These are phyloP conservation scores for Drosophila grimshawi DNA, from an alignment of 1,140 invertebrate species.

Conservation along the genomic window DNA sequence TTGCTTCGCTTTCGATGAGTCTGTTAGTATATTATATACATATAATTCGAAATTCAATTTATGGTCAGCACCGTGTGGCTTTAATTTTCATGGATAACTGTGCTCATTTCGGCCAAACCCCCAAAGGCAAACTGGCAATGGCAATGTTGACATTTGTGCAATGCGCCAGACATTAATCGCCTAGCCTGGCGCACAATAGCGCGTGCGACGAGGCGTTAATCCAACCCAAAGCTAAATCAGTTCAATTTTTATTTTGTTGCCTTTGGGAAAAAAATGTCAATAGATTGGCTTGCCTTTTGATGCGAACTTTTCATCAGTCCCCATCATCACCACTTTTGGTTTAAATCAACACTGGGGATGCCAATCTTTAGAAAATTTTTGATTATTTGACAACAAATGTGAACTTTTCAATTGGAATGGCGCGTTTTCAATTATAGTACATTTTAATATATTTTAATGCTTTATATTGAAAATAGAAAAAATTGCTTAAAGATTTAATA, in stretches of 20 bases:
- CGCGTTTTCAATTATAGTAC: neutral
- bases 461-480: neutral
- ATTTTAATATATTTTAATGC: neutral
- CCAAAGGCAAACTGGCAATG: constrained; percentile 18
- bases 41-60: constrained; percentile 1
- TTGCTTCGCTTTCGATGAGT: neutral
- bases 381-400: constrained; percentile 8
- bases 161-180: constrained; percentile 48
- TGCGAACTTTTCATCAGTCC: constrained; percentile 21
- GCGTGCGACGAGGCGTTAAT: constrained; percentile 8
- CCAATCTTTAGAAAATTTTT: constrained; percentile 30
- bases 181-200: constrained; percentile 15
- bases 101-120: constrained; percentile 16
- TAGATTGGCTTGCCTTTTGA: constrained; percentile 42
- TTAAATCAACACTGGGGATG: constrained; percentile 30
- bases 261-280: constrained; percentile 32
- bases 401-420: neutral
- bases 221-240: constrained; percentile 27
- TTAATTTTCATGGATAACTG: constrained; percentile 51
- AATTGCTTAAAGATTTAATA: too few relatives aligned
- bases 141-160: constrained; percentile 47
- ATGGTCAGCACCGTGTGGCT: constrained; percentile 22
- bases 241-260: constrained; percentile 31
- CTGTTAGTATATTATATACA: constrained; percentile 29
- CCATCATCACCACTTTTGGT: constrained; percentile 21